Percentiles rank a stretch among this genome's conserved stretches.
phyloP scores from a whole-genome alignment of 2,888 invertebrate species.

The Habroteleia sp. region DNA sequence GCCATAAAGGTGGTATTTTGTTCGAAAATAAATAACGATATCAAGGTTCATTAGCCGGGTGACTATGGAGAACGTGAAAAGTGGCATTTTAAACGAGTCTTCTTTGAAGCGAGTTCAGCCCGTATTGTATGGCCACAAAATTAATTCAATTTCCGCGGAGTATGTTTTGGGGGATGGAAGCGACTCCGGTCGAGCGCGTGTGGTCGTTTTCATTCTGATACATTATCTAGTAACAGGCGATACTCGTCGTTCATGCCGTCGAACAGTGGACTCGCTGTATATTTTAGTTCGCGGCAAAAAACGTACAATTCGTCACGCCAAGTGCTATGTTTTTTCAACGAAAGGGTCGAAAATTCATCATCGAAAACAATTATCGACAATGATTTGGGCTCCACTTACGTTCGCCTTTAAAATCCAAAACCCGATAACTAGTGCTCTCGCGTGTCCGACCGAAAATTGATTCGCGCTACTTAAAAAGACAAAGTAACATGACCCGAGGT shows the following conservation, averaged over 20 bases:
- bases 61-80: constrained; percentile 10
- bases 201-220: constrained; percentile 52
- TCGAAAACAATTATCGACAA: constrained; percentile 18
- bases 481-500: constrained; percentile 13
- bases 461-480: constrained; percentile 39
- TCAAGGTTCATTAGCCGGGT: neutral
- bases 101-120: neutral
- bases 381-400: constrained; percentile 10
- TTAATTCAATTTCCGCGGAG: constrained; percentile 63
- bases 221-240: constrained; percentile 43
- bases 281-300: constrained; percentile 15
- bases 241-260: constrained; percentile 30
- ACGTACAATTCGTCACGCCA: constrained; percentile 24
- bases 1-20: too few species aligned
- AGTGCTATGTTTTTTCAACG: neutral
- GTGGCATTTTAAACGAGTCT: constrained; percentile 26
- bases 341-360: constrained; percentile 15
- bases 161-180: constrained; percentile 39
- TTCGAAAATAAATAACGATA: constrained; percentile 9
- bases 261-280: constrained; percentile 23
- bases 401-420: constrained; percentile 4
- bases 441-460: constrained; percentile 39
- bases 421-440: constrained; percentile 1
- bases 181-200: constrained; percentile 27
- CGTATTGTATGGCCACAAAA: constrained; percentile 46